Evolutionary conservation across 2,113 vertebrate genomes (phyloP).

Genomic region (Rhineura floridana): DNA sequence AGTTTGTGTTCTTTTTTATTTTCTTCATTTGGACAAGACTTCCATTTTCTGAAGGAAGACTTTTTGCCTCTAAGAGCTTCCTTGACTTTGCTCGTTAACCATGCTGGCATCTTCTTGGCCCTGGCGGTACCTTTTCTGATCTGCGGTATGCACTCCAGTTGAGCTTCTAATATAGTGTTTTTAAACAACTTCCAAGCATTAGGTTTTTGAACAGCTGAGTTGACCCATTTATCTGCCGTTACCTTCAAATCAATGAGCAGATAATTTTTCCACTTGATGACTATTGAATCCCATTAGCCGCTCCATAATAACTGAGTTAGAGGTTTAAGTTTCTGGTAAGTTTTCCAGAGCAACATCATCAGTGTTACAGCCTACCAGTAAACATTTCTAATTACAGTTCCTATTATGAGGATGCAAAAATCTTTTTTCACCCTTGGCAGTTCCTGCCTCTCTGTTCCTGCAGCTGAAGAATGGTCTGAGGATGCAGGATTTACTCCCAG

Average conservation of each 20-base stretch:
- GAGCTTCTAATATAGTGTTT: too few relatives aligned
- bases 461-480: background rate
- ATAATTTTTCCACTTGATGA: constrained; percentile 69
- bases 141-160: too few relatives aligned
- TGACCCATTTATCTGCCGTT: constrained; percentile 67
- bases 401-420: constrained; percentile 33
- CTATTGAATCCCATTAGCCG: constrained; percentile 73
- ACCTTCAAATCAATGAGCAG: constrained; percentile 68
- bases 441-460: background rate
- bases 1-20: too few relatives aligned
- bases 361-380: constrained; percentile 65
- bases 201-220: constrained; percentile 57
- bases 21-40: too few relatives aligned
- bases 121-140: too few relatives aligned
- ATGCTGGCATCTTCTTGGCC: too few relatives aligned
- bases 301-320: constrained; percentile 71
- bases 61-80: too few relatives aligned
- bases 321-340: constrained; percentile 68
- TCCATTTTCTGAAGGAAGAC: too few relatives aligned
- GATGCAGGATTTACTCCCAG: background rate
- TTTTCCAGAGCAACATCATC: constrained; percentile 65
- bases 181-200: too few relatives aligned
- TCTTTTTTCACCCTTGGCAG: background rate
- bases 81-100: too few relatives aligned
- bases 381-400: constrained; percentile 73